Percentiles rank a stretch among this genome's conserved stretches.
Evolutionary conservation across 2,888 invertebrate species (phyloP).

Genomic region (Epinotia ramella): DNA sequence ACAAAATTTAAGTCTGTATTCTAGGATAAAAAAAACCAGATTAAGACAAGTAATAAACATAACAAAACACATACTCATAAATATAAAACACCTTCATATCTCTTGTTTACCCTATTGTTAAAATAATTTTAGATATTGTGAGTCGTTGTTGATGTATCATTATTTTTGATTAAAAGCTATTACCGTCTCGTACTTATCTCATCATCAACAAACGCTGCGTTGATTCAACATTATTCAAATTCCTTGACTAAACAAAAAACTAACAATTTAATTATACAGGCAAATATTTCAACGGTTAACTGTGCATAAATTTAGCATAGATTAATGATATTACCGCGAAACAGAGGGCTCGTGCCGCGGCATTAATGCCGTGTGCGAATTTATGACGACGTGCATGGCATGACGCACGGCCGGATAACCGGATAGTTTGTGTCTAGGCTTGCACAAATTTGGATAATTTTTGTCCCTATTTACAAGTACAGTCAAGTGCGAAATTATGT

Average conservation of each 20-base stretch:
- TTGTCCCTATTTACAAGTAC: background rate
- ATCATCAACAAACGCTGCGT: background rate
- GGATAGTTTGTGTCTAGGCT: slow-evolving; percentile 30
- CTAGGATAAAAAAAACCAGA: too few relatives aligned
- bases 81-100: too few relatives aligned
- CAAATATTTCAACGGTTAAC: slow-evolving; percentile 53
- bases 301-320: slow-evolving; percentile 65
- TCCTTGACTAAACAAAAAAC: slow-evolving; percentile 34
- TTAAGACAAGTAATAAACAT: too few relatives aligned
- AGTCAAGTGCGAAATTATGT: too few relatives aligned
- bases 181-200: background rate
- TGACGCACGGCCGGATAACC: slow-evolving; percentile 44
- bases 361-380: slow-evolving; percentile 59
- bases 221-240: slow-evolving; percentile 20
- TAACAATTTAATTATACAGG: slow-evolving; percentile 39
- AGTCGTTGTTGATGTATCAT: background rate
- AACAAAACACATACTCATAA: too few relatives aligned
- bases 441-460: slow-evolving; percentile 17
- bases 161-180: background rate
- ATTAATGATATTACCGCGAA: slow-evolving; percentile 64
- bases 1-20: too few relatives aligned
- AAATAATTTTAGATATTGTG: too few relatives aligned
- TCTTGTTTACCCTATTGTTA: too few relatives aligned
- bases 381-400: slow-evolving; percentile 51
- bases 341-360: slow-evolving; percentile 57